These are phyloP conservation scores for Scaptomyza hsui DNA, from an alignment of 1,140 invertebrate genomes.

Conservation along the genomic window DNA sequence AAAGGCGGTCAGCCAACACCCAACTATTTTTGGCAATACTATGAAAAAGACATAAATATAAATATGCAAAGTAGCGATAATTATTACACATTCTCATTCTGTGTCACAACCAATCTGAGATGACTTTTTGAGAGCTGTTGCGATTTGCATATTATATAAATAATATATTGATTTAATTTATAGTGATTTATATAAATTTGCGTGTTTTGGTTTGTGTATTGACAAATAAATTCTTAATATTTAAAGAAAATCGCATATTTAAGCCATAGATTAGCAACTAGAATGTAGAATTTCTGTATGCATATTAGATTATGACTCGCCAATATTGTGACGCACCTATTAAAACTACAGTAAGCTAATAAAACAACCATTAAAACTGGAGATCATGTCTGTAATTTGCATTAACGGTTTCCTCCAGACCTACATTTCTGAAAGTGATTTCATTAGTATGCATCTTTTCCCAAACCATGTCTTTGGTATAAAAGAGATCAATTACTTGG, in stretches of 20 bases:
- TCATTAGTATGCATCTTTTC: conserved; percentile 4
- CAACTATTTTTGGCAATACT: neutral
- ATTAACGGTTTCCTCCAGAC: conserved; percentile 29
- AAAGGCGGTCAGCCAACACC: neutral
- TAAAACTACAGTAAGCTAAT: conserved; percentile 40
- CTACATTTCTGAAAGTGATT: conserved; percentile 11
- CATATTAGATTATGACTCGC: neutral
- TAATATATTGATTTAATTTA: no score
- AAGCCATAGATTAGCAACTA: conserved; percentile 9
- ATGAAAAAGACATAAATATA: conserved; percentile 4
- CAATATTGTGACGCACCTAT: neutral
- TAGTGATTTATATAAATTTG: neutral
- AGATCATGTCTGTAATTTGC: conserved; percentile 5
- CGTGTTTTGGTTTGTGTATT: neutral
- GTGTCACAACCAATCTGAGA: neutral
- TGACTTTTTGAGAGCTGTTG: neutral
- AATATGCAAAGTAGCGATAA: neutral
- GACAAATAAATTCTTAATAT: neutral
- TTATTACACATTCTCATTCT: conserved; percentile 2
- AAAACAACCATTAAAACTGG: conserved; percentile 22
- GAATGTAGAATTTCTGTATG: neutral
- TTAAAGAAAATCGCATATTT: no score
- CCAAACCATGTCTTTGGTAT: conserved; percentile 11
- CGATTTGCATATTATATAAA: neutral
- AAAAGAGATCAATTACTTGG: conserved; percentile 37